Evolutionary conservation across 2,797 vertebrate genomes (phyloP).

Genomic region (Pseudochromis fuscus): DNA sequence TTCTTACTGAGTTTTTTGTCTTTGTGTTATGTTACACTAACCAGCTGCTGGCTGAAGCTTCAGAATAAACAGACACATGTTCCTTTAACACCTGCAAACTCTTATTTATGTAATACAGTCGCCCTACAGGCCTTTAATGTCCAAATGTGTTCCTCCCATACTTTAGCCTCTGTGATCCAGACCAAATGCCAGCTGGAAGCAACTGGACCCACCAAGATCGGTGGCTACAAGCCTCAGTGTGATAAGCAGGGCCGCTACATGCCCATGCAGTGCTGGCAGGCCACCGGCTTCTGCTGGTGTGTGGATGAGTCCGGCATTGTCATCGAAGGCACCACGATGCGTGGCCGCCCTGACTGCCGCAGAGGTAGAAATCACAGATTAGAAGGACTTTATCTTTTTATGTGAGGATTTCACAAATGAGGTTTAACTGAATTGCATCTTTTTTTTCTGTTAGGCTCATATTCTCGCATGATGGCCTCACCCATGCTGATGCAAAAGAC

Average conservation of each 20-base stretch:
- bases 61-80: no score
- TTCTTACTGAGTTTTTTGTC: no score
- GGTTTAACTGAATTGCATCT: background rate
- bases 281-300: constrained; percentile 95
- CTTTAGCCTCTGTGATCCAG: constrained; percentile 54
- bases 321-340: constrained; percentile 84
- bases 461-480: background rate
- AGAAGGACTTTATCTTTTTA: background rate
- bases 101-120: background rate
- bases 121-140: background rate
- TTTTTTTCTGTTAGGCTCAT: background rate
- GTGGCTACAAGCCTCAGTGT: constrained; percentile 86
- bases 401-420: background rate
- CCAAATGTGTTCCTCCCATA: background rate
- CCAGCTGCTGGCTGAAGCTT: no score
- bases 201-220: constrained; percentile 58
- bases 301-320: constrained; percentile 86
- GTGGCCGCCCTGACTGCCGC: constrained; percentile 64
- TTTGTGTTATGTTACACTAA: no score
- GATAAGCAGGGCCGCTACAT: constrained; percentile 89
- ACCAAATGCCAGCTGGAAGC: constrained; percentile 86
- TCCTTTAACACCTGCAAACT: background rate
- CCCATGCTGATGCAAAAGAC: constrained; percentile 60
- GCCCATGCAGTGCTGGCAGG: constrained; percentile 89
- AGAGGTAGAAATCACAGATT: constrained; percentile 47